A percentile compares a stretch with the other conserved stretches of the same genome.
These are phyloP conservation scores for Parochlus steinenii DNA, from an alignment of 2,888 invertebrate species.

Conservation along the genomic window DNA sequence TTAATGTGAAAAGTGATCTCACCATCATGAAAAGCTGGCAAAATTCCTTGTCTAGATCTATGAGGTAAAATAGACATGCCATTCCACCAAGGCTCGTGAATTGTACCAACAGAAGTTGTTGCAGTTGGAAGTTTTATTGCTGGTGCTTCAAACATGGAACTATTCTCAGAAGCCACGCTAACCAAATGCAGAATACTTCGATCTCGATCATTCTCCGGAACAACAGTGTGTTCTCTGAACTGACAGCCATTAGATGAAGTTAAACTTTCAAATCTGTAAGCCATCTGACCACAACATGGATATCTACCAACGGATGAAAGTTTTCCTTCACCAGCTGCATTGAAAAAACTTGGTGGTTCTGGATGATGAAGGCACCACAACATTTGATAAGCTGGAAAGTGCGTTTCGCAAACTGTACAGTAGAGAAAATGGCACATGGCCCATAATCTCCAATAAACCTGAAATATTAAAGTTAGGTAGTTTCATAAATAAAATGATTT, in stretches of 20 bases:
- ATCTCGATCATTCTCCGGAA: slow-evolving; percentile 46
- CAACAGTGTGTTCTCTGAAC: slow-evolving; percentile 52
- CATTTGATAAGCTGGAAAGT: slow-evolving; percentile 61
- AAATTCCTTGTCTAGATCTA: slow-evolving; percentile 26
- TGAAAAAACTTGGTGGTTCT: slow-evolving; percentile 59
- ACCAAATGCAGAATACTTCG: slow-evolving; percentile 37
- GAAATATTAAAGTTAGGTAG: too few species aligned
- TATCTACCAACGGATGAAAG: slow-evolving; percentile 64
- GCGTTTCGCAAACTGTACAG: slow-evolving; percentile 61
- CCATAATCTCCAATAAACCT: slow-evolving; percentile 93
- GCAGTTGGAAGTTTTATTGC: slow-evolving; percentile 19
- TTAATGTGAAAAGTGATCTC: too few species aligned
- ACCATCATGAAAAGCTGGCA: slow-evolving; percentile 23
- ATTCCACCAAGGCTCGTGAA: slow-evolving; percentile 22
- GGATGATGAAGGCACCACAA: slow-evolving; percentile 70
- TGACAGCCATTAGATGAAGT: slow-evolving; percentile 46
- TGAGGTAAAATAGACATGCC: slow-evolving; percentile 26
- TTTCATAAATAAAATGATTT: too few species aligned
- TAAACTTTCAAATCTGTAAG: slow-evolving; percentile 37
- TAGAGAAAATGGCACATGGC: slow-evolving; percentile 75
- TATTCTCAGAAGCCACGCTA: slow-evolving; percentile 25
- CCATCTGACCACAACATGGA: slow-evolving; percentile 77
- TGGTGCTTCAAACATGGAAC: slow-evolving; percentile 23
- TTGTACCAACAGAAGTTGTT: slow-evolving; percentile 5
- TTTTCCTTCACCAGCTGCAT: slow-evolving; percentile 40